Evolutionary conservation across 2,888 invertebrate species (phyloP).

Genomic region (Strigamia transsilvanica): DNA sequence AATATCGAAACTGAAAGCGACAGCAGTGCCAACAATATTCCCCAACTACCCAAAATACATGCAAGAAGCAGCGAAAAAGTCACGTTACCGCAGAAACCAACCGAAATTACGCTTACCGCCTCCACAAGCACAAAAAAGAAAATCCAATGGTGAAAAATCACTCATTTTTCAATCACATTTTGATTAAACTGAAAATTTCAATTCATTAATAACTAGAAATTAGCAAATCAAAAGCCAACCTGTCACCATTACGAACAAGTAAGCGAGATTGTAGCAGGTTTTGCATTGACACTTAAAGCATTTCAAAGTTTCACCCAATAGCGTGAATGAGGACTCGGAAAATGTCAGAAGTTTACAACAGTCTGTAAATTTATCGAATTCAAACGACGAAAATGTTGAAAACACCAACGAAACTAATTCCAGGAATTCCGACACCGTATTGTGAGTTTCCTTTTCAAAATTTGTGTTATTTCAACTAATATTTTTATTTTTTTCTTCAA

Average conservation of each 20-base stretch:
- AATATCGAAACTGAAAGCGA: constrained; percentile 15
- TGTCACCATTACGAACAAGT: background rate
- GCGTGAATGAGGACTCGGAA: background rate
- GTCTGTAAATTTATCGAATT: background rate
- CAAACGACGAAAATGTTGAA: background rate
- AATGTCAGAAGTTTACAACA: background rate
- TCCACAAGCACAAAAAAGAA: background rate
- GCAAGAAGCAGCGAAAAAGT: background rate
- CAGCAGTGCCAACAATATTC: constrained; percentile 4
- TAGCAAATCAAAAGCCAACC: background rate
- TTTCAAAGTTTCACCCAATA: background rate
- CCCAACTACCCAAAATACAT: constrained; percentile 24
- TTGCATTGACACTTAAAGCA: constrained; percentile 14
- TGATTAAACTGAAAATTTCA: too few relatives aligned
- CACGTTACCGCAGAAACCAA: background rate
- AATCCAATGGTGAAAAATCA: too few relatives aligned
- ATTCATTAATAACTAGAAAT: background rate
- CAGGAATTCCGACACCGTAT: background rate
- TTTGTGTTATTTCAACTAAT: background rate
- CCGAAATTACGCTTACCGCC: background rate
- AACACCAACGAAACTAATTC: background rate
- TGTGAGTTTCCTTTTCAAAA: background rate
- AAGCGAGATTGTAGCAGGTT: background rate
- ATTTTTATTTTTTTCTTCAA: background rate
- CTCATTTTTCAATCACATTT: too few relatives aligned